Evolutionary conservation across 2,888 invertebrate species (phyloP).

Genomic region (Ochlodes sylvanus): DNA sequence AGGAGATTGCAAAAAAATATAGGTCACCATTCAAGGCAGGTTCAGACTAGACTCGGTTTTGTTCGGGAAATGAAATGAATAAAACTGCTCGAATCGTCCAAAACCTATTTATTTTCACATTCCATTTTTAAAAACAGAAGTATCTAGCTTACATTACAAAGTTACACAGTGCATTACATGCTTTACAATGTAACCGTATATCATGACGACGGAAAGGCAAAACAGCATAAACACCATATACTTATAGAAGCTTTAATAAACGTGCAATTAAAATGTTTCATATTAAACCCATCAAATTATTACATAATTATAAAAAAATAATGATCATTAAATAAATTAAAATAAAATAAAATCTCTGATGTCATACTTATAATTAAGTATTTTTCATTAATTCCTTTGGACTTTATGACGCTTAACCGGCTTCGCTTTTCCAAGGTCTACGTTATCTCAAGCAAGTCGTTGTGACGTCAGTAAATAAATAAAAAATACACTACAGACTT

Average conservation of each 20-base stretch:
- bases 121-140: conserved; percentile 71
- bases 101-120: conserved; percentile 69
- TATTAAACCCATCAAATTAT: conserved; percentile 25
- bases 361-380: conserved; percentile 8
- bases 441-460: conserved; percentile 43
- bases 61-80: background rate
- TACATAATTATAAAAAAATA: conserved; percentile 11
- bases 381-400: conserved; percentile 55
- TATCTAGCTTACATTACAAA: conserved; percentile 63
- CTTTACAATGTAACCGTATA: conserved; percentile 55
- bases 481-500: conserved; percentile 59
- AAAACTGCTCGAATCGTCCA: conserved; percentile 45
- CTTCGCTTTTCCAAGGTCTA: conserved; percentile 12
- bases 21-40: no score
- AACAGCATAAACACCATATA: conserved; percentile 31
- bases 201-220: conserved; percentile 33
- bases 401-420: conserved; percentile 21
- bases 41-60: no score
- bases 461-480: conserved; percentile 66
- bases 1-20: no score
- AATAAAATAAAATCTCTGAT: conserved; percentile 22
- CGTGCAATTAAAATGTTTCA: conserved; percentile 20
- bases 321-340: conserved; percentile 23
- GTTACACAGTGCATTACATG: conserved; percentile 77
- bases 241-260: conserved; percentile 26